A percentile compares a stretch with the other conserved stretches of the same genome.
Conservation (phyloP, 2,888 invertebrate genomes). For the Acleris holmiana region DNA sequence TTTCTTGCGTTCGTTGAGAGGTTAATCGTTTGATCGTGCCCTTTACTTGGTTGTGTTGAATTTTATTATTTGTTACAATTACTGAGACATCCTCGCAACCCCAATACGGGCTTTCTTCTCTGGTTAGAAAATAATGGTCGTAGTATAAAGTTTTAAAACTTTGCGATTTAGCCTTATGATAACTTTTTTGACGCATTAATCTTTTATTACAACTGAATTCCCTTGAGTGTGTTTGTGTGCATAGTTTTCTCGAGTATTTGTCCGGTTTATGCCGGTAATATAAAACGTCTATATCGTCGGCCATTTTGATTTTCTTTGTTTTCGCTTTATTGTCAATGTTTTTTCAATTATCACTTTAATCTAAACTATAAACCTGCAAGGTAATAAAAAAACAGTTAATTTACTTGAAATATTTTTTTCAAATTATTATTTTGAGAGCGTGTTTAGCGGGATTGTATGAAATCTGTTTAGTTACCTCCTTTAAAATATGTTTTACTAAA, state of each 20-base stretch:
- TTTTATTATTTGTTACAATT: neutral
- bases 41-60: neutral
- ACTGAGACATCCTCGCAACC: neutral
- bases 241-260: neutral
- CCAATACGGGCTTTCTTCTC: neutral
- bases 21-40: neutral
- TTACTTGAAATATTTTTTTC: no score
- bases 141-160: neutral
- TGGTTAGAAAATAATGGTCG: neutral
- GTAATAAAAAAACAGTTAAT: no score
- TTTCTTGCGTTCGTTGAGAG: neutral
- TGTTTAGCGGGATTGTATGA: no score
- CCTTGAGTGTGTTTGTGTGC: neutral
- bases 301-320: neutral
- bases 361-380: no score
- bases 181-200: neutral
- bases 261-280: neutral
- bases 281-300: neutral
- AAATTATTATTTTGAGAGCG: no score
- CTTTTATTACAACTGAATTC: neutral
- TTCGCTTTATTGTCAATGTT: neutral
- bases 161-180: slow-evolving; percentile 41
- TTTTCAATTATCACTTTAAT: neutral
- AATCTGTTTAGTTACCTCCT: no score
- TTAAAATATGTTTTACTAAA: no score